Conservation (phyloP, 92 coral and sea anemone genomes). For the Bergia sp. region DNA sequence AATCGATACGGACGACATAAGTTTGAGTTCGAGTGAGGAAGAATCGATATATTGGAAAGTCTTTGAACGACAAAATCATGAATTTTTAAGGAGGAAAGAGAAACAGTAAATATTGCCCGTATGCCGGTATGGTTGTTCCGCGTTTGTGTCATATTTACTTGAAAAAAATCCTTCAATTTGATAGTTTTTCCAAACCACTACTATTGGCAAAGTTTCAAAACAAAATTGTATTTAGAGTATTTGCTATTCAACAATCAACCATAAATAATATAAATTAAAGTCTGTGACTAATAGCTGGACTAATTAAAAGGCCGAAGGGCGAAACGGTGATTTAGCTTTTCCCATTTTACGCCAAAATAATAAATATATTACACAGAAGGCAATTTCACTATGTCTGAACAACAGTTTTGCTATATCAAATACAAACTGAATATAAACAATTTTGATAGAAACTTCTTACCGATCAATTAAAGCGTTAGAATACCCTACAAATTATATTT, state of each 20-base stretch:
- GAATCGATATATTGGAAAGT: constrained; percentile 22
- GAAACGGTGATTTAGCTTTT: background rate
- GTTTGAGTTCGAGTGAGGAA: constrained; percentile 5
- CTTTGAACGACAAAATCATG: constrained; percentile 7
- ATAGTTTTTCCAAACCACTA: constrained; percentile 6
- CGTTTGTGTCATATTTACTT: background rate
- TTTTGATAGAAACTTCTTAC: background rate
- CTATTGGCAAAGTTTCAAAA: background rate
- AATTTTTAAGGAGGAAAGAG: constrained; percentile 1
- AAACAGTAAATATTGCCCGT: background rate
- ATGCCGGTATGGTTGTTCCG: too few species aligned
- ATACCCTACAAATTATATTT: too few species aligned
- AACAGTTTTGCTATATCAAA: background rate
- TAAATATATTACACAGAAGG: background rate
- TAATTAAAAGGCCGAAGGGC: too few species aligned
- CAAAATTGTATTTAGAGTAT: background rate
- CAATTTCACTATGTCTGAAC: background rate
- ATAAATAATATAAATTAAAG: too few species aligned
- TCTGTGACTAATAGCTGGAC: background rate
- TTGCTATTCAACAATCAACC: background rate
- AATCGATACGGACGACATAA: background rate
- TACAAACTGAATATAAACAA: background rate
- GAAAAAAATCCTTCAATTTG: background rate
- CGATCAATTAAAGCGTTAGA: background rate
- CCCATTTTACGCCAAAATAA: background rate